A percentile compares a stretch with the other conserved stretches of the same genome.
Evolutionary conservation across 2,797 vertebrate genomes (phyloP).

Genomic region (Hozukius guyotensis): DNA sequence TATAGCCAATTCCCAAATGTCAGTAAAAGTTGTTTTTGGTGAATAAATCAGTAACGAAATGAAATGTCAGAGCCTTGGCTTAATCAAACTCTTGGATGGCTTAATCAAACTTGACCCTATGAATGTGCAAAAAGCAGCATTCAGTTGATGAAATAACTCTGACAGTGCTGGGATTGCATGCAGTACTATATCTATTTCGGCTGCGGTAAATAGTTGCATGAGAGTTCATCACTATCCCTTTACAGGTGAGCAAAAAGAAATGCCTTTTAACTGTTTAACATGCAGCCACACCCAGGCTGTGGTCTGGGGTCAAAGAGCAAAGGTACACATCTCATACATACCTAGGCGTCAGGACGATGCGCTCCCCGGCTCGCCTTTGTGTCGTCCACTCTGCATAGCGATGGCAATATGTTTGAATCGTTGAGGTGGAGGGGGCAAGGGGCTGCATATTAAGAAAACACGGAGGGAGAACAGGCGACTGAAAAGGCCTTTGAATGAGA

Average conservation of each 20-base stretch:
- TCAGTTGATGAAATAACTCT: neutral
- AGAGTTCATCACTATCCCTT: neutral
- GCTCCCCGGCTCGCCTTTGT: constrained; percentile 65
- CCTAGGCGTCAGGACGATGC: constrained; percentile 54
- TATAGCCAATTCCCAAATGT: neutral
- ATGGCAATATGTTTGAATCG: constrained; percentile 71
- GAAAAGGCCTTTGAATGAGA: constrained; percentile 81
- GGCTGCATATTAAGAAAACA: constrained; percentile 82
- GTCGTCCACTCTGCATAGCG: constrained; percentile 68
- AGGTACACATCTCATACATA: constrained; percentile 71
- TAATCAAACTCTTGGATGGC: neutral
- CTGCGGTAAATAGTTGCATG: neutral
- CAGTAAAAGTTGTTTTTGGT: neutral
- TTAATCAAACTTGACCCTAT: neutral
- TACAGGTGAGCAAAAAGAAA: neutral
- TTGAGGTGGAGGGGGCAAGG: constrained; percentile 65
- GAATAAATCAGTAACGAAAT: neutral
- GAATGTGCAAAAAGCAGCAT: neutral
- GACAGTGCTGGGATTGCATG: neutral
- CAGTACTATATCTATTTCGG: neutral
- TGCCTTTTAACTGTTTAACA: constrained; percentile 37
- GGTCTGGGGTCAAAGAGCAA: constrained; percentile 44
- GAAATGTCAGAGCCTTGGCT: neutral
- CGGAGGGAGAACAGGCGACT: constrained; percentile 72
- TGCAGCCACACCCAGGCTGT: constrained; percentile 17